A percentile compares a stretch with the other conserved stretches of the same genome.
These are phyloP conservation scores for Reinhardtius hippoglossoides DNA, from an alignment of 2,113 vertebrate genomes.

Conservation along the genomic window DNA sequence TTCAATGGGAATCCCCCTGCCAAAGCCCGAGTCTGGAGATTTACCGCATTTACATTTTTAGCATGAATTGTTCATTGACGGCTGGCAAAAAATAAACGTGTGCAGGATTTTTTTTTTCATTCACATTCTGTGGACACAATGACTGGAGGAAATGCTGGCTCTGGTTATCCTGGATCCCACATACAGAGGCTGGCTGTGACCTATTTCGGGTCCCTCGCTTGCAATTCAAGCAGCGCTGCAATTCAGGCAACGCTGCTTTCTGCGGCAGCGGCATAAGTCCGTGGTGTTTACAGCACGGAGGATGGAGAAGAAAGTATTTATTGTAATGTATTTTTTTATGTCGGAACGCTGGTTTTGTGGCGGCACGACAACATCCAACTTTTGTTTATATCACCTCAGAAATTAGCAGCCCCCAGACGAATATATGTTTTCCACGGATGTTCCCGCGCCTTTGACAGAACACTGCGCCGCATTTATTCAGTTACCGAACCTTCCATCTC, in stretches of 20 bases:
- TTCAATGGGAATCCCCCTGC: background rate
- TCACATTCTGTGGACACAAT: constrained; percentile 22
- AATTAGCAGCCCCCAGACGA: constrained; percentile 47
- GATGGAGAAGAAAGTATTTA: constrained; percentile 7
- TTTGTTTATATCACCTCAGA: constrained; percentile 23
- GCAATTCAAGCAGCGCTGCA: constrained; percentile 7
- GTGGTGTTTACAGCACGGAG: constrained; percentile 11
- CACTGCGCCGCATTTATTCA: constrained; percentile 44
- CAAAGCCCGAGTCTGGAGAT: background rate
- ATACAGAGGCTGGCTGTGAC: constrained; percentile 32
- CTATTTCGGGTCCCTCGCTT: constrained; percentile 52
- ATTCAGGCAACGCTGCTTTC: constrained; percentile 26
- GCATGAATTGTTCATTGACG: background rate
- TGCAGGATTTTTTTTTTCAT: background rate
- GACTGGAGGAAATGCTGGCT: constrained; percentile 31
- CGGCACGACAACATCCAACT: constrained; percentile 1
- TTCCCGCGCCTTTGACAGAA: constrained; percentile 25
- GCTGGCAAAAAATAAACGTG: background rate
- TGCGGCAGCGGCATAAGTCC: constrained; percentile 13
- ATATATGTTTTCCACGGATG: constrained; percentile 35
- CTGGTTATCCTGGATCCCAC: constrained; percentile 3
- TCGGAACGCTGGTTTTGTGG: background rate
- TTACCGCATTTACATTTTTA: background rate
- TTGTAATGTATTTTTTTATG: constrained; percentile 25
- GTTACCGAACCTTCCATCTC: constrained; percentile 28